Conservation (phyloP, 2,113 vertebrate genomes). For the Notarius lentiginosus region DNA sequence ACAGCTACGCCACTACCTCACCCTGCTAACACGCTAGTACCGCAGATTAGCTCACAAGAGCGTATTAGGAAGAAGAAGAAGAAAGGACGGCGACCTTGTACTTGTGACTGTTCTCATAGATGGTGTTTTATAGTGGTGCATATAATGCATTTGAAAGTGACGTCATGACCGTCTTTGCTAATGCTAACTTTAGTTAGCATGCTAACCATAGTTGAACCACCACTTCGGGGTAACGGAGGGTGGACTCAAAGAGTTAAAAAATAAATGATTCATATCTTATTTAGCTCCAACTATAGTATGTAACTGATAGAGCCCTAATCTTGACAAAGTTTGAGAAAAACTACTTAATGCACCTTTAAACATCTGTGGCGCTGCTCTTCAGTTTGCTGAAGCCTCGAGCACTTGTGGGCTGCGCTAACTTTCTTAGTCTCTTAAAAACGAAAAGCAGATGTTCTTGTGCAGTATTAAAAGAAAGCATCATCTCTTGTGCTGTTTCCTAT, state of each 20-base stretch:
- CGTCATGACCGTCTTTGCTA: no score
- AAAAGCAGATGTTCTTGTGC: constrained; percentile 26
- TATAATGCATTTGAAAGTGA: no score
- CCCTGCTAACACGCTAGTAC: not conserved
- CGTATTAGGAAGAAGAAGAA: not conserved
- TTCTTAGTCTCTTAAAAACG: not conserved
- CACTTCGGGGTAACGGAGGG: not conserved
- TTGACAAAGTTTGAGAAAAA: not conserved
- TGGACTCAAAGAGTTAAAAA: not conserved
- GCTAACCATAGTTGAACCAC: no score
- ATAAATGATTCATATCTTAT: not conserved
- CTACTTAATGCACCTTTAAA: not conserved
- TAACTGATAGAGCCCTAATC: not conserved
- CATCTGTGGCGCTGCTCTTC: not conserved
- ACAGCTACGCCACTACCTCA: not conserved
- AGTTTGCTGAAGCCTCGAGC: not conserved
- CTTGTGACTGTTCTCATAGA: not conserved
- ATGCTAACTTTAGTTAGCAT: no score
- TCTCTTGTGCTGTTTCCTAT: not conserved
- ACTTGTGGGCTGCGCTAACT: not conserved
- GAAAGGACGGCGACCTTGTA: not conserved
- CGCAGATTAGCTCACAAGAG: not conserved
- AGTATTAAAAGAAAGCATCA: not conserved
- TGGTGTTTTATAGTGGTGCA: no score
- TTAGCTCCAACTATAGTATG: not conserved